Evolutionary conservation across 2,888 invertebrate genomes (phyloP), one percentile per base, ranked within the genome.

Genomic region (Melikaiella ostensackeni): DNA sequence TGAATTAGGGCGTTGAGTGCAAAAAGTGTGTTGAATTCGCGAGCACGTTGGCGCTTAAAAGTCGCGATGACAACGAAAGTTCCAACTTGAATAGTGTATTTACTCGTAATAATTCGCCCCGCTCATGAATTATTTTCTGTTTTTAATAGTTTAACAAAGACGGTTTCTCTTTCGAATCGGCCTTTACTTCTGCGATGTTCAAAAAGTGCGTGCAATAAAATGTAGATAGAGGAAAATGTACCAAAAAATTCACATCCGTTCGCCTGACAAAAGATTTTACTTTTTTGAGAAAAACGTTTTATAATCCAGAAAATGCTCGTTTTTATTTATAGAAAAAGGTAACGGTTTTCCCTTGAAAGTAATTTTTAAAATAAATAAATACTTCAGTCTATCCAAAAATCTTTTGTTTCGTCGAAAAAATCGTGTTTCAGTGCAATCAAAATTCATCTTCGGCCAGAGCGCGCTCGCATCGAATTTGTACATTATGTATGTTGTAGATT

Each of bases 151-250:
- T 30, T 30, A 46, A 50, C 50, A n/a, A 70, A 50, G 50, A 70
- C n/a, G 46, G 46, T 70, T 50, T 70, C 50, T 55, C 30, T 70
- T 70, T 70, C 30, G 30, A 70, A 70, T 70, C 33, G 30, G 30
- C 33, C 50, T 50, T 50, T 50, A 13, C 11, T 46, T 30, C 46
- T 30, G 11, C 46, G 42, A 66, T 70, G 50, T 70, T 50, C 13
- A 70, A 70, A 70, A 70, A 46, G n/a, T 30, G 50, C 70, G 70
- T 70, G 70, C 70, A 70, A 70, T 70, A 70, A 50, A 70, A 70
- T 70, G 70, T 70, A 70, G 50, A 70, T 63, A 63, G 63, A 63
- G 5, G n/a, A 33, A 63, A 63, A 38, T 21, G 19, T 63, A 33
- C 30, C 30, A 46, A 30, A 70, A 50, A 13, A 50, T 19, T 24